Conservation (phyloP, 2,888 invertebrate species). For the Leptarthrus brevirostris region DNA sequence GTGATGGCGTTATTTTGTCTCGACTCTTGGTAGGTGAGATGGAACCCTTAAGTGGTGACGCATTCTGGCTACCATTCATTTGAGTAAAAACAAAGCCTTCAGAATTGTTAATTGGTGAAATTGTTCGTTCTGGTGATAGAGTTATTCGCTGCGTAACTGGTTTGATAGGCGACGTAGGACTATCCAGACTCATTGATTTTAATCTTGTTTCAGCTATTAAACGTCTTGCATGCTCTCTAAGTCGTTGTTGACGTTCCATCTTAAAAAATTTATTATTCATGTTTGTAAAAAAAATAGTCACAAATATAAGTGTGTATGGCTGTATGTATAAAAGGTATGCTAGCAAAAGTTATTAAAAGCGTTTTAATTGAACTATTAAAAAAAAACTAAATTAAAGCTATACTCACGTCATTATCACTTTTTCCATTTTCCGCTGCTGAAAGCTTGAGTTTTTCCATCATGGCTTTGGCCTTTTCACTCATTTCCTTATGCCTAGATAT, state of each 20-base stretch:
- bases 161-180: slow-evolving; percentile 65
- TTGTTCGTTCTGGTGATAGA: slow-evolving; percentile 65
- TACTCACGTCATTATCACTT: slow-evolving; percentile 65
- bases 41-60: slow-evolving; percentile 9
- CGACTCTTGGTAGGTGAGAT: slow-evolving; percentile 59
- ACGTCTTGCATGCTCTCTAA: slow-evolving; percentile 88
- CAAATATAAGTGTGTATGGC: too few species aligned
- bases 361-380: too few species aligned
- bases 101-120: slow-evolving; percentile 64
- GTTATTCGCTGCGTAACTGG: slow-evolving; percentile 62
- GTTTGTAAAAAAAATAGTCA: not conserved
- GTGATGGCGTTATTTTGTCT: slow-evolving; percentile 63
- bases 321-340: too few species aligned
- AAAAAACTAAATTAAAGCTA: slow-evolving; percentile 54
- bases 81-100: slow-evolving; percentile 57
- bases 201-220: slow-evolving; percentile 87
- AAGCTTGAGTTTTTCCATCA: slow-evolving; percentile 66
- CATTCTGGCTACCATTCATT: slow-evolving; percentile 56
- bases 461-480: slow-evolving; percentile 67
- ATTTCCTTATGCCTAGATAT: slow-evolving; percentile 67
- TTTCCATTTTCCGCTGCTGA: slow-evolving; percentile 61
- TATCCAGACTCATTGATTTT: slow-evolving; percentile 61
- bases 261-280: slow-evolving; percentile 61
- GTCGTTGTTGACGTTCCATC: slow-evolving; percentile 86
- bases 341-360: too few species aligned